These are phyloP conservation scores for Addax nasomaculatus DNA, from an alignment of 2,113 vertebrate species.

Conservation along the genomic window DNA sequence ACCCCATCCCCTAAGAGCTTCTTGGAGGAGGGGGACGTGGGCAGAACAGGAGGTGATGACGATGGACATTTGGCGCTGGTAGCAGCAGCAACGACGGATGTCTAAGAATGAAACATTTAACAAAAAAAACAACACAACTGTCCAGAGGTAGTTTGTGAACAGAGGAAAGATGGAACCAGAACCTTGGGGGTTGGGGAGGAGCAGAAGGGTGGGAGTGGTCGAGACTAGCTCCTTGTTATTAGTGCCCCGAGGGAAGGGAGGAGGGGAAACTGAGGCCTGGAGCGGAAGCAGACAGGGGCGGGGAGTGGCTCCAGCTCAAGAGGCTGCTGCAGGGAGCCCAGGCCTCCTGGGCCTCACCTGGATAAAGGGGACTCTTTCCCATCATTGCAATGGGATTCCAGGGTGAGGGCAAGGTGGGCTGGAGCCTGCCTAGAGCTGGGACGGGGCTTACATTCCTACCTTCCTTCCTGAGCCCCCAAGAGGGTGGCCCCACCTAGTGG, in stretches of 20 bases:
- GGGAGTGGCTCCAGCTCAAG: background rate
- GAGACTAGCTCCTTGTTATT: constrained; percentile 30
- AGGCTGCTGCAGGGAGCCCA: background rate
- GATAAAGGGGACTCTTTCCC: background rate
- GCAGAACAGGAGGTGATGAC: background rate
- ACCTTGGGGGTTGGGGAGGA: constrained; percentile 58
- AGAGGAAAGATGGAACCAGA: constrained; percentile 76
- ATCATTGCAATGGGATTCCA: background rate
- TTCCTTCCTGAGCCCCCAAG: background rate
- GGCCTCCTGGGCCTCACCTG: background rate
- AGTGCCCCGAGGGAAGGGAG: constrained; percentile 4
- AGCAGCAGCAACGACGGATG: constrained; percentile 77
- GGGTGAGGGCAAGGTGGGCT: background rate
- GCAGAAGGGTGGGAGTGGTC: background rate
- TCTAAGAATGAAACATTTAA: constrained; percentile 78
- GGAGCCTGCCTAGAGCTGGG: too few species aligned
- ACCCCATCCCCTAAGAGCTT: constrained; percentile 3
- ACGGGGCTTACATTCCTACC: background rate
- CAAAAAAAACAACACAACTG: constrained; percentile 75
- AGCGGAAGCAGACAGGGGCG: background rate
- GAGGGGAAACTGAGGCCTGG: background rate
- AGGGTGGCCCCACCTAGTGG: background rate
- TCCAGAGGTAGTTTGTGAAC: constrained; percentile 88
- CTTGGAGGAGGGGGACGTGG: background rate
- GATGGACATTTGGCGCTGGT: constrained; percentile 66